Percentiles rank a stretch among this genome's conserved stretches.
phyloP scores from a whole-genome alignment of 1,140 invertebrate genomes.

The Battus philenor region DNA sequence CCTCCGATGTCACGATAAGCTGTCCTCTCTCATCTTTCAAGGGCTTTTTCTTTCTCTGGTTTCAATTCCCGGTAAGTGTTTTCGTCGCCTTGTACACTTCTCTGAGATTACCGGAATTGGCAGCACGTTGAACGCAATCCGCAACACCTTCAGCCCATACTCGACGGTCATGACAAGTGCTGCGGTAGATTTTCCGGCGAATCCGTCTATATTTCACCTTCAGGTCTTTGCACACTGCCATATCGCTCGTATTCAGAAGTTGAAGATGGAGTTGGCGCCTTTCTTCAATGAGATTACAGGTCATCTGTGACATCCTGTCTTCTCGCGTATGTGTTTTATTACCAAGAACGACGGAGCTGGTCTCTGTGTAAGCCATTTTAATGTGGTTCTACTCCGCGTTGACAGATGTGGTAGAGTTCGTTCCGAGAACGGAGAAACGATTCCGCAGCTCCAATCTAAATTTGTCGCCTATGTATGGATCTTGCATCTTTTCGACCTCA shows the following conservation, averaged over 20 bases:
- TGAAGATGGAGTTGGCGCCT: too few species aligned
- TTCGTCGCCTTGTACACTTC: too few species aligned
- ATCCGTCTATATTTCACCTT: too few species aligned
- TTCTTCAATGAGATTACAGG: too few species aligned
- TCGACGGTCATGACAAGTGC: too few species aligned
- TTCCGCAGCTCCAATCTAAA: background rate
- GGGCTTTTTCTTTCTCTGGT: background rate
- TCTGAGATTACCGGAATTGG: background rate
- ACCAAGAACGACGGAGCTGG: slow-evolving; percentile 9
- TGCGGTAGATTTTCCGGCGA: background rate
- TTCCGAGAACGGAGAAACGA: too few species aligned
- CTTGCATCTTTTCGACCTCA: background rate
- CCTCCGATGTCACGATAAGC: too few species aligned
- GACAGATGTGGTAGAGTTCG: too few species aligned
- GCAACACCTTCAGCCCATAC: background rate
- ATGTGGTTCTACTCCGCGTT: slow-evolving; percentile 15
- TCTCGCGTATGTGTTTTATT: too few species aligned
- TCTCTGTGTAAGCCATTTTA: slow-evolving; percentile 14
- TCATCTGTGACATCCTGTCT: too few species aligned
- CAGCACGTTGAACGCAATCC: background rate
- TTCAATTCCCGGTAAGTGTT: background rate
- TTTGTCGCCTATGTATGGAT: background rate
- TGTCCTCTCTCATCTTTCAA: background rate
- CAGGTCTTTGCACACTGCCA: background rate
- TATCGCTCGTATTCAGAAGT: background rate